These are phyloP conservation scores for Sigmodon hispidus DNA, from an alignment of 2,113 vertebrate genomes.

Conservation along the genomic window DNA sequence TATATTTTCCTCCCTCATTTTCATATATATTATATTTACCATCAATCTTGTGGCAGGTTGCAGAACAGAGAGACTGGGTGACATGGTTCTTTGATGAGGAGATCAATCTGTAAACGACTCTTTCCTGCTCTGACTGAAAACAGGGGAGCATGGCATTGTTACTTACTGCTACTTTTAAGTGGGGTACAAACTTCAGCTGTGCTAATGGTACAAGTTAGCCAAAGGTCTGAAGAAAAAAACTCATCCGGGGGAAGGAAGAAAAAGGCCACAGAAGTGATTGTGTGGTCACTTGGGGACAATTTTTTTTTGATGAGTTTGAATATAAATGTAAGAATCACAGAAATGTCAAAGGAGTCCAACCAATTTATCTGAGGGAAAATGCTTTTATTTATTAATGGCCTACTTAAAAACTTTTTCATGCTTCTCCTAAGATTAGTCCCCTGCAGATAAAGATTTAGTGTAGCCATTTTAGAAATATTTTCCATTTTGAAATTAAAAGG, in stretches of 20 bases:
- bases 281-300: background rate
- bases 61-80: slow-evolving; percentile 59
- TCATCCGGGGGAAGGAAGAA: slow-evolving; percentile 45
- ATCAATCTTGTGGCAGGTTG: slow-evolving; percentile 67
- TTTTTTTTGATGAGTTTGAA: slow-evolving; percentile 58
- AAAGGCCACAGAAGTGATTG: background rate
- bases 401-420: slow-evolving; percentile 28
- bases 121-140: slow-evolving; percentile 30
- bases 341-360: slow-evolving; percentile 53
- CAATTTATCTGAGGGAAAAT: slow-evolving; percentile 43
- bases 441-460: slow-evolving; percentile 38
- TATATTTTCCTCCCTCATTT: slow-evolving; percentile 77
- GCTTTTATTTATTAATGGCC: slow-evolving; percentile 66
- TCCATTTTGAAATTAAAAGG: slow-evolving; percentile 53
- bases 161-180: background rate
- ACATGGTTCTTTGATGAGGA: slow-evolving; percentile 53
- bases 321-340: slow-evolving; percentile 25
- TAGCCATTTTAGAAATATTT: slow-evolving; percentile 58
- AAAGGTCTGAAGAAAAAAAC: slow-evolving; percentile 54
- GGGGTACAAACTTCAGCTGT: slow-evolving; percentile 1
- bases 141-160: background rate
- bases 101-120: slow-evolving; percentile 19
- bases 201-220: background rate
- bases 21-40: slow-evolving; percentile 67
- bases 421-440: slow-evolving; percentile 25